Percentiles rank a stretch among this genome's conserved stretches.
phyloP scores from a whole-genome alignment of 2,113 vertebrate genomes.

The Sylvia atricapilla region DNA sequence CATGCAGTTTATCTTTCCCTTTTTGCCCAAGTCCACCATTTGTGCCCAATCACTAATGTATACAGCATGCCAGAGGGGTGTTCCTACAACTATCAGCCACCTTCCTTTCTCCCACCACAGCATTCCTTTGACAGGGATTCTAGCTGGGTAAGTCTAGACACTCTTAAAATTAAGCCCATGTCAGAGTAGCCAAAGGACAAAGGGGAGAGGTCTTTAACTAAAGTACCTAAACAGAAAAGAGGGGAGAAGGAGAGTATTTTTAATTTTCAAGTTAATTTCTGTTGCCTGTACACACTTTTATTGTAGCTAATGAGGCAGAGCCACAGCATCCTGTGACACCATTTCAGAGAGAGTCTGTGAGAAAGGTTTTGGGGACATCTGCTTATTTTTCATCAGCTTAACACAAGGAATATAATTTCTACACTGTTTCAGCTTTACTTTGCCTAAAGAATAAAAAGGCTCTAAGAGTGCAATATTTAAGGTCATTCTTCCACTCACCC shows the following conservation, averaged over 20 bases:
- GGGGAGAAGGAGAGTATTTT: background rate
- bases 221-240: background rate
- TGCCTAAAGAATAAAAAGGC: background rate
- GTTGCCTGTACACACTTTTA: background rate
- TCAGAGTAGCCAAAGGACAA: background rate
- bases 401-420: background rate
- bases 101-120: background rate
- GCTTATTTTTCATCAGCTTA: background rate
- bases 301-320: background rate
- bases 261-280: background rate
- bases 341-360: background rate
- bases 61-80: background rate
- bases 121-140: background rate
- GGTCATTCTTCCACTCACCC: background rate
- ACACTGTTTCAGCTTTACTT: background rate
- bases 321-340: background rate
- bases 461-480: background rate
- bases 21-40: background rate
- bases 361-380: background rate
- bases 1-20: background rate
- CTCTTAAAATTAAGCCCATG: background rate
- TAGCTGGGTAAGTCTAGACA: background rate
- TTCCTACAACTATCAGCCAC: background rate
- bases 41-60: background rate
- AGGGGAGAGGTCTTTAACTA: background rate